These are phyloP conservation scores for Mimumesa dahlbomi DNA, from an alignment of 2,888 invertebrate genomes.

Conservation along the genomic window DNA sequence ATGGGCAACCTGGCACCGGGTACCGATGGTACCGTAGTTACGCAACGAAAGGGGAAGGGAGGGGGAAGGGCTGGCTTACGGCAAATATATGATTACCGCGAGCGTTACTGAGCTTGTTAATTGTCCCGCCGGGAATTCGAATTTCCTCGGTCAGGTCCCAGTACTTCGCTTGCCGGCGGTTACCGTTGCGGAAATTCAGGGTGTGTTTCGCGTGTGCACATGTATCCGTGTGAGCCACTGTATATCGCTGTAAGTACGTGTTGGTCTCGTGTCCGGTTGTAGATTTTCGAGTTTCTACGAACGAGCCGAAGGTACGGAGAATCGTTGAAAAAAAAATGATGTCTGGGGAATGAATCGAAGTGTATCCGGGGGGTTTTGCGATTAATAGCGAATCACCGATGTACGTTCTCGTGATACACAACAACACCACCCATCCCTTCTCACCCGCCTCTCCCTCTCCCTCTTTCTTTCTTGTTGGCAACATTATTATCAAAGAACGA, in stretches of 20 bases:
- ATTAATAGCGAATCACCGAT: too few species aligned
- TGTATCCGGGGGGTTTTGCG: too few species aligned
- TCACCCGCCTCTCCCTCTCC: too few species aligned
- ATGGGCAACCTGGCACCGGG: conserved; percentile 35
- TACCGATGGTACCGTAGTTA: conserved; percentile 40
- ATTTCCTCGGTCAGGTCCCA: conserved; percentile 47
- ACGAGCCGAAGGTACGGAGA: too few species aligned
- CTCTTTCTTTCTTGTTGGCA: neutral
- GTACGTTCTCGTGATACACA: too few species aligned
- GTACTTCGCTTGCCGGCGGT: conserved; percentile 21
- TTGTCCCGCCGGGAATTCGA: conserved; percentile 58
- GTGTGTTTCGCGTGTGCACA: neutral
- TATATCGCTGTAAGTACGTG: neutral
- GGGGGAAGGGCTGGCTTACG: too few species aligned
- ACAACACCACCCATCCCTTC: too few species aligned
- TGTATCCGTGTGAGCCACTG: neutral
- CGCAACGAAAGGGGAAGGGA: too few species aligned
- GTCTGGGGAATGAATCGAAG: too few species aligned
- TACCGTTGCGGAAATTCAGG: conserved; percentile 34
- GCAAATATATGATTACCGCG: conserved; percentile 57
- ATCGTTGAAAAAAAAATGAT: neutral
- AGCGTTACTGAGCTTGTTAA: conserved; percentile 52
- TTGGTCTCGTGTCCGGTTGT: neutral
- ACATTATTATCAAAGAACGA: conserved; percentile 31
- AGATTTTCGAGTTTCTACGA: too few species aligned